Evolutionary conservation across 2,888 invertebrate genomes (phyloP).

Genomic region (Rhagophthalmus giganteus): DNA sequence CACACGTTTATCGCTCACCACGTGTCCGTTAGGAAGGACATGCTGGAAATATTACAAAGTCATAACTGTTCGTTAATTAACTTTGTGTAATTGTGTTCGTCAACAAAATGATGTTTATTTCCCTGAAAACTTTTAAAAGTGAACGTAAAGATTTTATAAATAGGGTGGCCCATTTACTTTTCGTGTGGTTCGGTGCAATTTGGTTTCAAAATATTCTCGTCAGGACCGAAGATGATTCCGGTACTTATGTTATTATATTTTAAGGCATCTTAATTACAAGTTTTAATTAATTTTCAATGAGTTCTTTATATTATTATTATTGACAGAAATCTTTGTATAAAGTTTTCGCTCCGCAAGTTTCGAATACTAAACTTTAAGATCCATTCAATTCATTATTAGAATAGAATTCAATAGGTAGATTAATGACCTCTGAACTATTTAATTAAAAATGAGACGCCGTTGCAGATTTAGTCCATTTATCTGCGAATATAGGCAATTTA

Average conservation of each 20-base stretch:
- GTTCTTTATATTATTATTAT: constrained; percentile 22
- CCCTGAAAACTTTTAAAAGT: constrained; percentile 25
- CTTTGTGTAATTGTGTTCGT: constrained; percentile 14
- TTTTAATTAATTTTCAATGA: constrained; percentile 28
- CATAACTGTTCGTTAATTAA: constrained; percentile 1
- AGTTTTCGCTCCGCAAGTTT: constrained; percentile 16
- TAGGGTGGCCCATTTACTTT: constrained; percentile 18
- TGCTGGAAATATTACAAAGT: too few relatives aligned
- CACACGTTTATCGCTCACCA: too few relatives aligned
- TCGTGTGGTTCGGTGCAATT: constrained; percentile 22
- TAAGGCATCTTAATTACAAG: too few relatives aligned
- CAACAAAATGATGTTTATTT: constrained; percentile 17
- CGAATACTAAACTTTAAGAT: too few relatives aligned
- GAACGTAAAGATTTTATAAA: constrained; percentile 17
- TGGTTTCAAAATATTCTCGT: constrained; percentile 17
- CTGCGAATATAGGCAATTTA: too few relatives aligned
- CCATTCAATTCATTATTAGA: constrained; percentile 18
- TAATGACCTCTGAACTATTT: constrained; percentile 22
- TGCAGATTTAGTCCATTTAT: too few relatives aligned
- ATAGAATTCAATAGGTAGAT: constrained; percentile 22
- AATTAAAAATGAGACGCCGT: constrained; percentile 13
- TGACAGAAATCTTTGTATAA: constrained; percentile 22
- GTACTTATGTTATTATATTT: constrained; percentile 23
- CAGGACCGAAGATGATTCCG: constrained; percentile 17
- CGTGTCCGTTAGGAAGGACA: too few relatives aligned